Conservation (phyloP, 2,797 vertebrate genomes). For the Oceanodroma leucorhoa region DNA sequence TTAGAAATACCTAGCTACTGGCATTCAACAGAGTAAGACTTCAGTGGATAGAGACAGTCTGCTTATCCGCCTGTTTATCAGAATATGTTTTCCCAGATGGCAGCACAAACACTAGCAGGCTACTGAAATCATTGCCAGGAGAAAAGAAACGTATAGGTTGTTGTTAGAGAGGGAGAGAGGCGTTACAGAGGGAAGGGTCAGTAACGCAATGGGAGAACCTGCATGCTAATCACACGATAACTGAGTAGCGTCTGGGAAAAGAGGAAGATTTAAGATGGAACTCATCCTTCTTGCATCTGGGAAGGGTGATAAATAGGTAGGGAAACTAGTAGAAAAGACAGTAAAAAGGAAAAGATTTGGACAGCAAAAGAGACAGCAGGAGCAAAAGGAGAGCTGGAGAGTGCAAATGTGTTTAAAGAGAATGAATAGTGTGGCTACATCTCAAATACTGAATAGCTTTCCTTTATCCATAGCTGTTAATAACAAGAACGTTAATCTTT, state of each 20-base stretch:
- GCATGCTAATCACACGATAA: neutral
- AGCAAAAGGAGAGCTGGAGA: neutral
- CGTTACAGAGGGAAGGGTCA: neutral
- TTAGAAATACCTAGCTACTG: neutral
- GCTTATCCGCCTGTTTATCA: neutral
- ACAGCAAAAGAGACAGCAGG: neutral
- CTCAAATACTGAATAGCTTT: neutral
- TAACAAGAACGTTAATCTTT: neutral
- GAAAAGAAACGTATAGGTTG: neutral
- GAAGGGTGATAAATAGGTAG: neutral
- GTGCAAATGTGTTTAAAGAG: neutral
- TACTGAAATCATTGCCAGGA: neutral
- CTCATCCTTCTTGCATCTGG: neutral
- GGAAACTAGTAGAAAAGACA: neutral
- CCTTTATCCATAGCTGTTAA: neutral
- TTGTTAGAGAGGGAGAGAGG: neutral
- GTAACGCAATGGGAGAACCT: neutral
- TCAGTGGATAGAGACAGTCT: neutral
- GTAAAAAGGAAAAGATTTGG: neutral
- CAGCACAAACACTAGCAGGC: neutral
- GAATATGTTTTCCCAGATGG: conserved; percentile 22
- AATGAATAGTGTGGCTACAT: neutral
- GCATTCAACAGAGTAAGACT: neutral
- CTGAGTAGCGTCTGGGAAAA: neutral
- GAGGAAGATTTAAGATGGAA: neutral